Base-by-base conservation (phyloP, 2,797 vertebrate genomes). In the Cynopterus sphinx region DNA sequence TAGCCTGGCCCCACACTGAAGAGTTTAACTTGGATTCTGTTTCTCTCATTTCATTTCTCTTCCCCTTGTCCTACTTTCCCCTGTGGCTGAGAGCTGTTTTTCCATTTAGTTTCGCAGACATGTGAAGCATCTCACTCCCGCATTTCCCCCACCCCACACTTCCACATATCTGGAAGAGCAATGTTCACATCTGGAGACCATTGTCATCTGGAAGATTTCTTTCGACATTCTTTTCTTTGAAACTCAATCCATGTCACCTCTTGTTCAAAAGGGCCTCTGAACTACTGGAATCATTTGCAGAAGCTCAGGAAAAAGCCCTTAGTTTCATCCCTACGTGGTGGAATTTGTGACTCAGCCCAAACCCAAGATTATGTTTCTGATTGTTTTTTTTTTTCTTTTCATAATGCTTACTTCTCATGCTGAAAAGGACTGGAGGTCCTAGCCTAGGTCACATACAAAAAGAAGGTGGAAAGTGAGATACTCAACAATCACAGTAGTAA, bases 151-250 rank as follows among this genome's bases (percentile, higher is more conserved):
- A 0, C 82, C 92, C 93, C 12, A 9, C 22, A 71, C 33, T 31
- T 87, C 92, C 90, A 81, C 96, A 96, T 92, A 96, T 91, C 97
- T 98, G 98, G 97, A 98, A 97, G 97, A 98, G 93, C 95, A 90
- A 95, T 93, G 41, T 9, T 53, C 94, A 97, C 98, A 98, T 99
- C 98, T 98, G 98, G 98, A 98, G 97, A 71, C 97, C 96, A 98
- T 98, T 98, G 98, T 93, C 96, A 96, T 97, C 97, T 98, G 98
- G 96, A 98, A 97, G 96, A 92, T 68, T 91, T 97, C 89, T 98
- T 98, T 95, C 91, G 46, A 97, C 97, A 97, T 98, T 98, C 98
- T 93, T 98, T 95, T 91, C 97, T 98, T 98, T 98, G 98, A 98
- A 99, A 98, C 97, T 73, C 96, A 98, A 94, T 88, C 98, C 97